These are phyloP conservation scores for Eulemur rufifrons DNA, from an alignment of 2,113 vertebrate genomes.

Conservation along the genomic window DNA sequence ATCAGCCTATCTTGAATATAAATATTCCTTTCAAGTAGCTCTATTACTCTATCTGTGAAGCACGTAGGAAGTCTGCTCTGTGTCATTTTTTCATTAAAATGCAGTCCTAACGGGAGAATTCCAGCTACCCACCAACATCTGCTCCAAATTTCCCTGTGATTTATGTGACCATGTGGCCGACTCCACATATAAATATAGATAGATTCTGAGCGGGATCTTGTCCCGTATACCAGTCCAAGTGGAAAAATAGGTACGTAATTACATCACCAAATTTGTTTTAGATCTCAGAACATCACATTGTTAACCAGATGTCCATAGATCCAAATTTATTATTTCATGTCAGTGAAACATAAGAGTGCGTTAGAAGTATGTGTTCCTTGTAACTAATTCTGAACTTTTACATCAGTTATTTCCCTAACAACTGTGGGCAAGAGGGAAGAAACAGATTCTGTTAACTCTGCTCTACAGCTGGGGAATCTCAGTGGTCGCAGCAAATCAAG, in stretches of 20 bases:
- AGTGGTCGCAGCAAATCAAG: background rate
- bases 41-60: conserved; percentile 61
- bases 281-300: background rate
- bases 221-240: conserved; percentile 10
- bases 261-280: conserved; percentile 33
- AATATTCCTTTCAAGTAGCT: conserved; percentile 74
- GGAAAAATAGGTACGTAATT: conserved; percentile 51
- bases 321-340: background rate
- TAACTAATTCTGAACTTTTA: conserved; percentile 44
- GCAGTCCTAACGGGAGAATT: conserved; percentile 56
- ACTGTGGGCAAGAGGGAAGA: background rate
- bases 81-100: conserved; percentile 67
- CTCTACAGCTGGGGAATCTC: background rate
- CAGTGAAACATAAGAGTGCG: background rate
- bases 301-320: conserved; percentile 49
- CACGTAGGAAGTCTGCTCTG: conserved; percentile 65
- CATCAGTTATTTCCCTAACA: background rate
- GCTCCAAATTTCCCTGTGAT: conserved; percentile 70
- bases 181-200: background rate
- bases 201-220: conserved; percentile 12
- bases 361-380: conserved; percentile 15
- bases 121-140: conserved; percentile 66
- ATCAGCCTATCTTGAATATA: conserved; percentile 45
- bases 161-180: conserved; percentile 56
- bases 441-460: background rate